Base-by-base conservation (phyloP, 92 coral and sea anemone genomes). In the Phenganax marumi region DNA sequence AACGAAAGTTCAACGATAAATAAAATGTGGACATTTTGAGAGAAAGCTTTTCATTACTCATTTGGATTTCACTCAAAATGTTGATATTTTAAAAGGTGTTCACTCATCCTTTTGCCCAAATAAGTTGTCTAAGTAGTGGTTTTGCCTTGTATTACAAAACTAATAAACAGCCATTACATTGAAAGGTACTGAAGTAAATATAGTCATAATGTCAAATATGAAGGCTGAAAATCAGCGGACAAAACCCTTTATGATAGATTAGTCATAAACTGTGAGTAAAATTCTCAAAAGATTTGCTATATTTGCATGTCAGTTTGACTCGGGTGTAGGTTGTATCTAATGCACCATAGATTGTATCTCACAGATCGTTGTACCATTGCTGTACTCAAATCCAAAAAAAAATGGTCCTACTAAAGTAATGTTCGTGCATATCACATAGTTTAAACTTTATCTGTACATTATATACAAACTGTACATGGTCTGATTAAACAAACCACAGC, bases 401-500 rank as follows among this genome's bases (percentile, higher is more conserved):
- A 33, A 33, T 33, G 43, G 43, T 33, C 5, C 43, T 5, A 33
- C 43, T 33, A 33, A 33, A 8, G 19, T 24, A 8, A 7, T 10
- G 3, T 12, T 70, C 50, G 52, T 1, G 46, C 46, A 70, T 22
- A 33, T 70, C 46, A 26, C 51, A 70, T 66, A 66, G 7, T 43
- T 22, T 66, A 66, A 24, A 66, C 46, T 0, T 24, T 24, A 24
- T 25, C 72, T 25, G 49, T 66, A 66, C 72, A 66, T 5, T 66
- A 66, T 66, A 66, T 66, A 66, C 72, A 24, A 62, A 66, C 49
- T 66, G 72, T 66, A 66, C 50, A 66, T 25, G 49, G 50, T n/a
- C 16, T 25, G 0, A 25, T 19, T 8, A 0, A 8, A 66, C 12
- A 23, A 46, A 64, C 23, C 70, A 64, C 23, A 10, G 18, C 66